Conservation (phyloP, 2,888 invertebrate species). For the Drosophila austrosaltans region DNA sequence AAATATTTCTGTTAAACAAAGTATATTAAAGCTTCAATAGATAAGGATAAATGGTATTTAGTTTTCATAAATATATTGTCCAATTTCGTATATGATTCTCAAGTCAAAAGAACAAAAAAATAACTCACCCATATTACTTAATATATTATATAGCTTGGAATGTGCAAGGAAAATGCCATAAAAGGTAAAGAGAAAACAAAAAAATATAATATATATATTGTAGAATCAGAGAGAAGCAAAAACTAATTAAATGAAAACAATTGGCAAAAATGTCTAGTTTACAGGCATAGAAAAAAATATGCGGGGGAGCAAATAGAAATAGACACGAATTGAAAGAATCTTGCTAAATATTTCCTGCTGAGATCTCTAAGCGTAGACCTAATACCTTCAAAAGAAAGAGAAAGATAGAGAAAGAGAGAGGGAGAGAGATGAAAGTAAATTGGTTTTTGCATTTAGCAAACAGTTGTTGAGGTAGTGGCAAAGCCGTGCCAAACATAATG, state of each 20-base stretch:
- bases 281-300: conserved; percentile 12
- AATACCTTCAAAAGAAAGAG: neutral
- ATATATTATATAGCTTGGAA: neutral
- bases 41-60: too few species aligned
- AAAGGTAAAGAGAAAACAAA: neutral
- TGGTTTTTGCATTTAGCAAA: neutral
- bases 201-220: neutral
- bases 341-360: conserved; percentile 73
- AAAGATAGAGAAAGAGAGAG: neutral
- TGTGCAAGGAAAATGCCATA: neutral
- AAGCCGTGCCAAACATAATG: neutral
- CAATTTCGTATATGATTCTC: neutral
- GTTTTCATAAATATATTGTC: too few species aligned
- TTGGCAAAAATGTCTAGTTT: conserved; percentile 59
- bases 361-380: conserved; percentile 34
- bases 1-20: too few species aligned
- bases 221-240: neutral
- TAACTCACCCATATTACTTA: neutral
- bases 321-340: conserved; percentile 29
- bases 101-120: neutral
- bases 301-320: conserved; percentile 18
- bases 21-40: too few species aligned
- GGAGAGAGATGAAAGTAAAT: neutral
- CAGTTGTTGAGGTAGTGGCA: neutral
- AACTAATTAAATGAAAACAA: conserved; percentile 74